Evolutionary conservation across 2,888 invertebrate species (phyloP).

Genomic region (Lasioglossum lativentre): DNA sequence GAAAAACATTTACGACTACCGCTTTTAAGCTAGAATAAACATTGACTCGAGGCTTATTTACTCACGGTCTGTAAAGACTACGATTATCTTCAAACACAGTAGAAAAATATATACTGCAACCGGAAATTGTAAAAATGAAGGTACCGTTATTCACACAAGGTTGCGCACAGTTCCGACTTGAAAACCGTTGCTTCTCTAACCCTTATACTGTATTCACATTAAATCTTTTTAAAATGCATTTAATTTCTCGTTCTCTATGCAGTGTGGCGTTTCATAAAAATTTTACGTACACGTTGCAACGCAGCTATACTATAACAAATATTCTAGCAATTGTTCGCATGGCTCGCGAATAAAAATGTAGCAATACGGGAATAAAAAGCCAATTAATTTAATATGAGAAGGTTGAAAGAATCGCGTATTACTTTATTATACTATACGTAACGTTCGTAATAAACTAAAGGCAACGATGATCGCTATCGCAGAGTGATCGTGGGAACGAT

Average conservation of each 20-base stretch:
- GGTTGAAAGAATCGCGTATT: not conserved
- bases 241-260: not conserved
- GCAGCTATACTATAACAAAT: not conserved
- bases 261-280: not conserved
- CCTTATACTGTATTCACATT: not conserved
- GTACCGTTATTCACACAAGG: not conserved
- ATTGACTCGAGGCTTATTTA: not conserved
- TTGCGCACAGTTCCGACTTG: not conserved
- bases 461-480: conserved; percentile 1
- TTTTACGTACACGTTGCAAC: not conserved
- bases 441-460: not conserved
- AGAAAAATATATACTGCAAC: not conserved
- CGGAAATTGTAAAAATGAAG: not conserved
- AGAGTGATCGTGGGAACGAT: conserved; percentile 2
- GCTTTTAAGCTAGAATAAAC: not conserved
- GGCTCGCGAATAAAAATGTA: not conserved
- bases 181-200: not conserved
- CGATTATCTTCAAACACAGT: not conserved
- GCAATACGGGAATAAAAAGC: not conserved
- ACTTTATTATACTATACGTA: not conserved
- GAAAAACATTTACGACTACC: not conserved
- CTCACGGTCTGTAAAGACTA: not conserved
- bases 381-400: not conserved
- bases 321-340: not conserved
- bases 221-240: not conserved